Conservation (phyloP, 2,888 invertebrate species). For the Dorcus parallelipipedus region DNA sequence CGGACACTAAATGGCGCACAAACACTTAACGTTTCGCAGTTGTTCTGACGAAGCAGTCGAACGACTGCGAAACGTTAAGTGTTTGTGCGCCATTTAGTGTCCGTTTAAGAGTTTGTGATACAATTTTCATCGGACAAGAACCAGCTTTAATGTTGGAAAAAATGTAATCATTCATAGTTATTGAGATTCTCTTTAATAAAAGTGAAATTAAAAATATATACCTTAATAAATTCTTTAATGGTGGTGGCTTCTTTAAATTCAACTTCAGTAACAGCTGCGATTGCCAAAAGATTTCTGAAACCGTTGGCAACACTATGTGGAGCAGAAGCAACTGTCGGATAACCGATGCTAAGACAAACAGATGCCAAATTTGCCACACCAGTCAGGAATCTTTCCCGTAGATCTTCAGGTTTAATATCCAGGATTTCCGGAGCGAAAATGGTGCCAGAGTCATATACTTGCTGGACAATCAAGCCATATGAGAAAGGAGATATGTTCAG, state of each 20-base stretch:
- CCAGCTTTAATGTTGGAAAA: background rate
- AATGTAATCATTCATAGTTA: background rate
- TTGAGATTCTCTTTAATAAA: background rate
- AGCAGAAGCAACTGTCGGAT: conserved; percentile 94
- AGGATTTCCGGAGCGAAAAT: conserved; percentile 95
- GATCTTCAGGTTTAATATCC: conserved; percentile 97
- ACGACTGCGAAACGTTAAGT: too few relatives aligned
- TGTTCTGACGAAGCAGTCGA: too few relatives aligned
- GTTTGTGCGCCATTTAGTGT: too few relatives aligned
- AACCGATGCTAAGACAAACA: conserved; percentile 88
- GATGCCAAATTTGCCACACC: conserved; percentile 95
- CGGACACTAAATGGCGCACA: too few relatives aligned
- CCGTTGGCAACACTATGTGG: conserved; percentile 98
- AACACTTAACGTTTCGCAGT: too few relatives aligned
- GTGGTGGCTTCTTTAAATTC: conserved; percentile 92
- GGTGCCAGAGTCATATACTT: conserved; percentile 98
- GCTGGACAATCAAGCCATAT: conserved; percentile 93
- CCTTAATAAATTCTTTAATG: conserved; percentile 89
- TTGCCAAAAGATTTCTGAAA: conserved; percentile 95
- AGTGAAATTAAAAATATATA: conserved; percentile 34
- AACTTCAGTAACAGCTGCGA: conserved; percentile 94
- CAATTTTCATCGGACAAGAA: too few relatives aligned
- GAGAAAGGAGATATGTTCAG: conserved; percentile 99
- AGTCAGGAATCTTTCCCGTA: conserved; percentile 84
- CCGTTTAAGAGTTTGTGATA: too few relatives aligned